phyloP scores from a whole-genome alignment of 2,888 invertebrate species.

The Terebella lapidaria region DNA sequence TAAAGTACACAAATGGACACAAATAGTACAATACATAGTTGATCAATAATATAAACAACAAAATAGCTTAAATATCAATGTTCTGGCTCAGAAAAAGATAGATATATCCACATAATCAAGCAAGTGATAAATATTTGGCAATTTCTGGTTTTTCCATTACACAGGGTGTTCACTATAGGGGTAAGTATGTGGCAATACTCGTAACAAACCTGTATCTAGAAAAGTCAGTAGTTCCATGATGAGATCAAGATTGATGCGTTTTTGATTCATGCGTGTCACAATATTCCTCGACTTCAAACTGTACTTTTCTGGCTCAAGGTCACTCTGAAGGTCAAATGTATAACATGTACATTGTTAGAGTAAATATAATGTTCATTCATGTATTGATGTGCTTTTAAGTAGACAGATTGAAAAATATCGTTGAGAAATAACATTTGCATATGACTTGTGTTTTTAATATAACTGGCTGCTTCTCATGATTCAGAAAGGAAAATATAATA shows the following conservation, averaged over 20 bases:
- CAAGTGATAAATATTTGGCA: too few relatives aligned
- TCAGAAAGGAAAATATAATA: too few relatives aligned
- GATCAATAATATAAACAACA: not conserved
- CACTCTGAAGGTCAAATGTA: constrained; percentile 30
- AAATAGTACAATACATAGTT: not conserved
- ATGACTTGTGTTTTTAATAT: too few relatives aligned
- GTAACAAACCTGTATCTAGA: constrained; percentile 19
- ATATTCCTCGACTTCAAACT: constrained; percentile 41
- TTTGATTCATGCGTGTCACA: constrained; percentile 39
- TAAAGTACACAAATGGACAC: not conserved
- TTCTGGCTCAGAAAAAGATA: not conserved
- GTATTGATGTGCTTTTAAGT: too few relatives aligned
- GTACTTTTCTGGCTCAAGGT: constrained; percentile 38
- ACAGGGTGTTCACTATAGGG: too few relatives aligned
- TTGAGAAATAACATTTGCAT: too few relatives aligned
- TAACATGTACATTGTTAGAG: not conserved
- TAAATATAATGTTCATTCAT: too few relatives aligned
- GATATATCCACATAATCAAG: not conserved
- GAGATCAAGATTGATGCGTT: constrained; percentile 45
- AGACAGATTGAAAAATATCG: too few relatives aligned
- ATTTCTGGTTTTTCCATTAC: too few relatives aligned
- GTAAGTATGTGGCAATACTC: too few relatives aligned
- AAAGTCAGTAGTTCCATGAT: constrained; percentile 39
- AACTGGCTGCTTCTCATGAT: too few relatives aligned
- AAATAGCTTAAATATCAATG: not conserved